phyloP scores from a whole-genome alignment of 2,113 vertebrate genomes.

The Lontra canadensis region DNA sequence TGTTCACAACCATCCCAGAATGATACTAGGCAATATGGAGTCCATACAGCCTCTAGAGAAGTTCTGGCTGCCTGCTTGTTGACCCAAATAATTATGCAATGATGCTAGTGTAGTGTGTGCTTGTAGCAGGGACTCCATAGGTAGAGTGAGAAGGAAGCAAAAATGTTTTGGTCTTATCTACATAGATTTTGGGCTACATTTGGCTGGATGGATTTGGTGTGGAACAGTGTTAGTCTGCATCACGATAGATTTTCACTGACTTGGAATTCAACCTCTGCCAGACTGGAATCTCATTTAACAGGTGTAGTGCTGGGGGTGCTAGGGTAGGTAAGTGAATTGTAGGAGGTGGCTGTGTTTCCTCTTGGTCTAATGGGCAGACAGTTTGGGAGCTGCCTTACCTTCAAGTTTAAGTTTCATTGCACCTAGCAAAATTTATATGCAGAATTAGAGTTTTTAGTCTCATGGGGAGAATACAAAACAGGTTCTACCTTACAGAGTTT shows the following conservation, averaged over 20 bases:
- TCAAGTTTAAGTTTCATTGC: neutral
- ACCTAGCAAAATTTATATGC: conserved; percentile 8
- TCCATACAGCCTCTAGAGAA: neutral
- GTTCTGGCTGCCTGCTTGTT: neutral
- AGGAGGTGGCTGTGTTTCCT: neutral
- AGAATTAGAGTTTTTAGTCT: conserved; percentile 22
- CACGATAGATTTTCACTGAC: neutral
- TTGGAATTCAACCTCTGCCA: neutral
- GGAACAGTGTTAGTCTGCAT: neutral
- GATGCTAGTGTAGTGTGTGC: neutral
- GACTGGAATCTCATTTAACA: neutral
- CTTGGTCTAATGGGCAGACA: neutral
- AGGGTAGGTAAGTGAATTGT: neutral
- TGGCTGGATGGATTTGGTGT: neutral
- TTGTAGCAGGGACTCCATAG: neutral
- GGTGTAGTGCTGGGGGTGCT: neutral
- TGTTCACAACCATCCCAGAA: neutral
- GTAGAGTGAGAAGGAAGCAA: neutral
- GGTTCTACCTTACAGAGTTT: neutral
- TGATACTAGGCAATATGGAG: neutral
- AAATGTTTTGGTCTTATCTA: neutral
- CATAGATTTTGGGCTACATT: neutral
- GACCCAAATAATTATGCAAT: neutral
- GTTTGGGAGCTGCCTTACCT: too few relatives aligned
- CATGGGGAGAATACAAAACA: neutral